Percentiles rank a stretch among this genome's conserved stretches.
Conservation (phyloP, 1,140 invertebrate species). For the Drosophila kikkawai region DNA sequence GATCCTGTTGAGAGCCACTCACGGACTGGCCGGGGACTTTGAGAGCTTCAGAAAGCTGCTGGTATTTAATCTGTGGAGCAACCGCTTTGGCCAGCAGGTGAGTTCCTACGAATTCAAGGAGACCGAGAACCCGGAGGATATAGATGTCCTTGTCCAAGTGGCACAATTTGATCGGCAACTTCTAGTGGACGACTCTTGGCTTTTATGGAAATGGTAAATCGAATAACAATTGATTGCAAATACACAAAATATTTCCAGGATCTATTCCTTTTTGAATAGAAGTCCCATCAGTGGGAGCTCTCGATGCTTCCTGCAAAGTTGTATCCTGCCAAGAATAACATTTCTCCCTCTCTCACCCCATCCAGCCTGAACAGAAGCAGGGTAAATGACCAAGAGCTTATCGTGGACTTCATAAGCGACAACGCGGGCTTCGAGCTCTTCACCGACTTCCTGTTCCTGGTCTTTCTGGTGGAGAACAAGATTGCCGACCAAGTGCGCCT, state of each 20-base stretch:
- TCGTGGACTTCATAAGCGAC: conserved; percentile 94
- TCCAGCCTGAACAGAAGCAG: conserved; percentile 50
- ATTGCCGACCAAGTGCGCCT: conserved; percentile 91
- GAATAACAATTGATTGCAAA: not conserved
- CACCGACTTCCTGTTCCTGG: conserved; percentile 94
- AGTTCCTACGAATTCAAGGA: conserved; percentile 87
- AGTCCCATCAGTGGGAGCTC: not conserved
- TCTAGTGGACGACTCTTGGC: conserved; percentile 88
- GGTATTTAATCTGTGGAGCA: conserved; percentile 89
- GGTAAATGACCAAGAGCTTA: conserved; percentile 2
- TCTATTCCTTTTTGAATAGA: not conserved
- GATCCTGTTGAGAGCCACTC: conserved; percentile 84
- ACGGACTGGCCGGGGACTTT: conserved; percentile 61
- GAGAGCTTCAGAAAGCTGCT: conserved; percentile 86
- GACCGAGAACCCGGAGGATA: conserved; percentile 87
- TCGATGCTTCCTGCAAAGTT: not conserved
- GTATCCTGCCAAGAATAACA: not conserved
- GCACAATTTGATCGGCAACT: conserved; percentile 88
- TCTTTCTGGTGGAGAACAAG: conserved; percentile 89
- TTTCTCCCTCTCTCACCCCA: not conserved
- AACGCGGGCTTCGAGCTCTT: conserved; percentile 98
- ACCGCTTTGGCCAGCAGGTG: conserved; percentile 91
- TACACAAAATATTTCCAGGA: not conserved
- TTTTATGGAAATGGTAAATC: conserved; percentile 85
- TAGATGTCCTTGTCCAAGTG: conserved; percentile 88